Base-by-base conservation (phyloP, 2,888 invertebrate species). In the Ischnus inquisitorius region DNA sequence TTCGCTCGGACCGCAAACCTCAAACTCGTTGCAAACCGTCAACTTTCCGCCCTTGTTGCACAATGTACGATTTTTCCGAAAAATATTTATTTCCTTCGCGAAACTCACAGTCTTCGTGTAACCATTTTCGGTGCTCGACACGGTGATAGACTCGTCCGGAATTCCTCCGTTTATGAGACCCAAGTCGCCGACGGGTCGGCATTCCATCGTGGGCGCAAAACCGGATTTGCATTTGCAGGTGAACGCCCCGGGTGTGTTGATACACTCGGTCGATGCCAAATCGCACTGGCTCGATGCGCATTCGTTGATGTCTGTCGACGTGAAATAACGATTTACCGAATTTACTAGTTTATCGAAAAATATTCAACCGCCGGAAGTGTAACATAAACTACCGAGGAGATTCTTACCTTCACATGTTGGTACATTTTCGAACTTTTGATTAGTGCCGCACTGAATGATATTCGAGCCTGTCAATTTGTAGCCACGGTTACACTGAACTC, bases 251-350 rank as follows among this genome's bases (percentile, higher is more conserved):
- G 97, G 96, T 4, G 97, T 97, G 91, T 98, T 98, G 87, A 96
- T 96, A 92, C 98, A 98, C 92, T 98, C 97, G 0, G 98, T 98
- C 0, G 98, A 98, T 0, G 97, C 97, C 28, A 97, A 94, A 91
- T 98, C 98, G 92, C 98, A 98, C 93, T 98, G 98, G 82, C 97
- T 97, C 86, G 96, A 97, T 3, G 96, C 95, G 92, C 98, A 98
- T 94, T 98, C 98, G 90, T 98, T 98, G 84, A 98, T 96, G 92
- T 98, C 98, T 95, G 85, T 10, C 87, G 14, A 4, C 84, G 84
- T 65, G 46, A 78, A 80, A 83, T n/a, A 54, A 48, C 54, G 22
- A 75, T 65, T 69, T 28, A n/a, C 12, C 14, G 25, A 39, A 16
- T 69, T 77, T 67, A 25, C 54, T 79, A 22, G 78, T 34, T 19